phyloP scores from a whole-genome alignment of 2,888 invertebrate genomes.

The Helicoverpa assulta region DNA sequence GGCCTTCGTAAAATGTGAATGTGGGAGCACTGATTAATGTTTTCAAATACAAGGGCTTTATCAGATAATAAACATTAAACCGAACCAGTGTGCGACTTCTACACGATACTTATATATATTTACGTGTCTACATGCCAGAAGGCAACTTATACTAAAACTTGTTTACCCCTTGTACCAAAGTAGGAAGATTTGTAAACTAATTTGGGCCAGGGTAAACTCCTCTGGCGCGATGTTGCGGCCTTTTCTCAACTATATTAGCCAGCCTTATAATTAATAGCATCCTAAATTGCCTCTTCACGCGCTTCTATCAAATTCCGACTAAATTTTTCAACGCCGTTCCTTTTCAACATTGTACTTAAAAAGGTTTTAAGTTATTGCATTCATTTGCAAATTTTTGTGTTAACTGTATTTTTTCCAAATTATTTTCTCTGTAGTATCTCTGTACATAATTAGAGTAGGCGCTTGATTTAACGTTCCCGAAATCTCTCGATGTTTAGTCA shows the following conservation, averaged over 20 bases:
- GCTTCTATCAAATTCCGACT: not conserved
- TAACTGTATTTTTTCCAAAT: not conserved
- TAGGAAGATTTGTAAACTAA: constrained; percentile 4
- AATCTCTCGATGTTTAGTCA: not conserved
- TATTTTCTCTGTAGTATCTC: too few species aligned
- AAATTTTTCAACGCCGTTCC: not conserved
- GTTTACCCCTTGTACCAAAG: not conserved
- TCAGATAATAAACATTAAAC: too few species aligned
- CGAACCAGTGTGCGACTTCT: too few species aligned
- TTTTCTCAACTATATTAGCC: constrained; percentile 2
- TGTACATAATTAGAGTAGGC: too few species aligned
- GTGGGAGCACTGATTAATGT: too few species aligned
- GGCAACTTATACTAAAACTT: not conserved
- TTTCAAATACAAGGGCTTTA: too few species aligned
- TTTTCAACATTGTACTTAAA: not conserved
- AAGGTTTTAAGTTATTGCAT: not conserved
- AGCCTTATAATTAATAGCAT: not conserved
- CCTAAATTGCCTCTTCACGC: not conserved
- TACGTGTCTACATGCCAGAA: not conserved
- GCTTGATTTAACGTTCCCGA: too few species aligned
- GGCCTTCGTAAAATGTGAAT: too few species aligned
- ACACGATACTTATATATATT: not conserved
- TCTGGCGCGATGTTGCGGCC: not conserved
- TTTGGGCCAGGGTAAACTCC: not conserved
- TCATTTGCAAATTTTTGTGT: not conserved